Base-by-base conservation (phyloP, 2,113 vertebrate species). In the Perca fluviatilis region DNA sequence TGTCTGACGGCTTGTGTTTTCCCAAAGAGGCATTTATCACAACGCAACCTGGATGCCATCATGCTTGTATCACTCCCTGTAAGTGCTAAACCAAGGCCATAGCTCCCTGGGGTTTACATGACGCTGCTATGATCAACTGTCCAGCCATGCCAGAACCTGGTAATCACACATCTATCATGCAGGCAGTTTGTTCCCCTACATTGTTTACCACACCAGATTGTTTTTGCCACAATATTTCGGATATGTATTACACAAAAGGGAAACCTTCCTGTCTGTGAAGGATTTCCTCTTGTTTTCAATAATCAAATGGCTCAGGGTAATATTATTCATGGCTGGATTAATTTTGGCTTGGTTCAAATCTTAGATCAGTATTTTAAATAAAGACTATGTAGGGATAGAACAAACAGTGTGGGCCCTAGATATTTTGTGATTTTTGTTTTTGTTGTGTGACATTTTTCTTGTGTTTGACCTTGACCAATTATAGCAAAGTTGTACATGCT, bases 271-370 rank as follows among this genome's bases (percentile, higher is more conserved):
- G 91, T 93, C 91, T 93, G 65, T 77, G 60, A 65, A 91, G 92
- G 90, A 94, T 94, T 96, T 96, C 95, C 95, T 85, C 73, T 92
- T 94, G 85, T 94, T 95, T 94, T 92, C 64, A 82, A 69, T 80
- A 86, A 88, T 89, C 51, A 91, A 82, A 91, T 65, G 69, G 62
- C 51, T 66, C 51, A 50, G 60, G 78, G 79, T 77, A 81, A 91
- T 93, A 88, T 86, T 90, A 92, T 85, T 75, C 69, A 64, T 23
- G 33, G 54, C 10, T 66, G 2, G 56, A 71, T 79, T 82, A 3
- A 18, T 1, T 21, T 77, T 27, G 50, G 14, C 25, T 82, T 50
- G 27, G 54, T 30, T 85, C 16, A 54, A 27, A 46, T 67, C 79
- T 79, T 53, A 72, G 65, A 63, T 72, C 19, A 19, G 15, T 19